Evolutionary conservation across 2,113 vertebrate genomes (phyloP), one percentile per base, ranked within the genome.

Genomic region (Eurystomus gularis): DNA sequence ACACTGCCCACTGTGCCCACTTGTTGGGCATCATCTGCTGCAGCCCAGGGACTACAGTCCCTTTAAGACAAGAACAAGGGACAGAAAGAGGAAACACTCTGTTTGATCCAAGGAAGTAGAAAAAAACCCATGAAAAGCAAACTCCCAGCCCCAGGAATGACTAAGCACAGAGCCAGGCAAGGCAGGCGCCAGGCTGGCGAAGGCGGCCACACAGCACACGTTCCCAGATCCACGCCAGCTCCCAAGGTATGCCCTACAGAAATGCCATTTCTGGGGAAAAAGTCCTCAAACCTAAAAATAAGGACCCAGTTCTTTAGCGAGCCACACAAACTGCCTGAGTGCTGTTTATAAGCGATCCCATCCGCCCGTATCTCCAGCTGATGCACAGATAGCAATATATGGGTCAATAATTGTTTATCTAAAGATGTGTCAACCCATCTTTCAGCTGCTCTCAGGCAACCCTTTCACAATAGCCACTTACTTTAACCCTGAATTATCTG

Each of bases 401-500:
- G 40, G 65, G 79, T 82, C 76, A 80, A 77, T 70, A 65, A 75
- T 64, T 39, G 5, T 65, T 83, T 95, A 80, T 68, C 75, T 83
- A 69, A 55, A 90, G 82, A 83, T 73, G 72, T 52, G 81, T 72
- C 96, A 70, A 48, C 66, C 48, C 49, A 42, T 52, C 91, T 79
- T 82, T 92, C 16, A 6, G 31, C 82, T 1, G 5, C 86, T 90
- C 68, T 24, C 92, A 78, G 79, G 52, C 44, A 62, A 88, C 90
- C 70, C 95, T 92, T 80, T 86, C 39, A 87, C 89, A 90, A 93
- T n/a, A 93, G 79, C 62, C 88, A 88, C 57, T 90, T 85, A 88
- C 76, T 90, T 96, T 95, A 96, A 96, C 94, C 95, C 96, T 90
- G 92, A 94, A 88, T 94, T 88, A 86, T 84, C 87, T 51, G 29